These are phyloP conservation scores for Campylomormyrus tamandua DNA, from an alignment of 2,113 vertebrate species.

Conservation along the genomic window DNA sequence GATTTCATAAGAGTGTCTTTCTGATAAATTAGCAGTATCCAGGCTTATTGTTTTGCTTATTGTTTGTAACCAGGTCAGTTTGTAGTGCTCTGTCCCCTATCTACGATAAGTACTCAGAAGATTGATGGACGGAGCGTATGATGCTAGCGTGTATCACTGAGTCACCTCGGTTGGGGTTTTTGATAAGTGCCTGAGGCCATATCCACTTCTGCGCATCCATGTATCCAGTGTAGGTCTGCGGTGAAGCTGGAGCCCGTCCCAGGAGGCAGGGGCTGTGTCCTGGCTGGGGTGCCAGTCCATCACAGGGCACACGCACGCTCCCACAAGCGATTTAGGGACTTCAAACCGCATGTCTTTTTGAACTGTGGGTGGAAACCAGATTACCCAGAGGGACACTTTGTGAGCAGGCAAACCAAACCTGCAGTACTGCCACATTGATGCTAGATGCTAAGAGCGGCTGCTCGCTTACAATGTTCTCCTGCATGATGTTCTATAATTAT, in stretches of 20 bases:
- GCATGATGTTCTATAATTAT: background rate
- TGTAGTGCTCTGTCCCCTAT: background rate
- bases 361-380: background rate
- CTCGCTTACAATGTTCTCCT: background rate
- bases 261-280: background rate
- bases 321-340: background rate
- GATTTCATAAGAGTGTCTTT: background rate
- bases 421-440: background rate
- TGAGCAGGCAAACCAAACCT: background rate
- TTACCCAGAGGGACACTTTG: background rate
- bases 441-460: background rate
- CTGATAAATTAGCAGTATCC: background rate
- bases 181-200: background rate
- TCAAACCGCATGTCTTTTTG: background rate
- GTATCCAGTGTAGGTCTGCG: background rate
- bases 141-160: background rate
- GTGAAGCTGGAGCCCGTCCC: background rate
- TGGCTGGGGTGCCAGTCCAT: background rate
- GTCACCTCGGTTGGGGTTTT: background rate
- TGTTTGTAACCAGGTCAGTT: background rate
- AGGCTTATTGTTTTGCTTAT: background rate
- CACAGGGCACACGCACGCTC: background rate
- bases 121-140: background rate
- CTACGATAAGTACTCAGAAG: background rate
- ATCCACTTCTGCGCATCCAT: background rate